phyloP scores from a whole-genome alignment of 2,888 invertebrate species.

The Euzetes globulus region DNA sequence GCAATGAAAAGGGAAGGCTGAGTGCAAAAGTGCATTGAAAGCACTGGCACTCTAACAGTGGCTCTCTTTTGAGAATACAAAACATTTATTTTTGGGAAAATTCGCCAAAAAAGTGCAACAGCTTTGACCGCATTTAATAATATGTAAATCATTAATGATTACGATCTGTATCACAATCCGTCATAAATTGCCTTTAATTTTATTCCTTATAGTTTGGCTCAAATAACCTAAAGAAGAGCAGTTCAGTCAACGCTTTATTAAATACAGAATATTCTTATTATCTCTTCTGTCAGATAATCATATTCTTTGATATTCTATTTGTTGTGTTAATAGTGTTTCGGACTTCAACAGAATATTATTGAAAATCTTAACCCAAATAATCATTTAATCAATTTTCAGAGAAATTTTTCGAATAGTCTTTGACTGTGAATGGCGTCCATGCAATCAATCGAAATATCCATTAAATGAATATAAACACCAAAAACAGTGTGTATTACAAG shows the following conservation, averaged over 20 bases:
- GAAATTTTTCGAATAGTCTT: neutral
- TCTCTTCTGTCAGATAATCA: too few relatives aligned
- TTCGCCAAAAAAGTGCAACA: neutral
- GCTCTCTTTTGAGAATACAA: neutral
- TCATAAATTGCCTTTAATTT: neutral
- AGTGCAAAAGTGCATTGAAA: neutral
- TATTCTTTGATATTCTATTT: too few relatives aligned
- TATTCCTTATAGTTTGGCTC: too few relatives aligned
- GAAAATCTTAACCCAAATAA: too few relatives aligned
- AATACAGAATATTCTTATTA: neutral
- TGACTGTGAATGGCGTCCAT: neutral
- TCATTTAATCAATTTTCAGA: too few relatives aligned
- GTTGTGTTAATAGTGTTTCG: too few relatives aligned
- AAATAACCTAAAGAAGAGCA: too few relatives aligned
- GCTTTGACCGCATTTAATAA: constrained; percentile 17
- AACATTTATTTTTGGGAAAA: neutral
- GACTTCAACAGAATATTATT: too few relatives aligned
- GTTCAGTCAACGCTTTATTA: neutral
- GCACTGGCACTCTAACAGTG: neutral
- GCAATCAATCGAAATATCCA: constrained; percentile 5
- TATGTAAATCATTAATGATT: constrained; percentile 17
- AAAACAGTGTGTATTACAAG: constrained; percentile 19
- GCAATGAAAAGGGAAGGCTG: neutral
- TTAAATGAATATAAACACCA: constrained; percentile 7
- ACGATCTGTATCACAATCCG: neutral